These are phyloP conservation scores for Acipenser transmontanus DNA, from an alignment of 2,797 vertebrate genomes.

Conservation along the genomic window DNA sequence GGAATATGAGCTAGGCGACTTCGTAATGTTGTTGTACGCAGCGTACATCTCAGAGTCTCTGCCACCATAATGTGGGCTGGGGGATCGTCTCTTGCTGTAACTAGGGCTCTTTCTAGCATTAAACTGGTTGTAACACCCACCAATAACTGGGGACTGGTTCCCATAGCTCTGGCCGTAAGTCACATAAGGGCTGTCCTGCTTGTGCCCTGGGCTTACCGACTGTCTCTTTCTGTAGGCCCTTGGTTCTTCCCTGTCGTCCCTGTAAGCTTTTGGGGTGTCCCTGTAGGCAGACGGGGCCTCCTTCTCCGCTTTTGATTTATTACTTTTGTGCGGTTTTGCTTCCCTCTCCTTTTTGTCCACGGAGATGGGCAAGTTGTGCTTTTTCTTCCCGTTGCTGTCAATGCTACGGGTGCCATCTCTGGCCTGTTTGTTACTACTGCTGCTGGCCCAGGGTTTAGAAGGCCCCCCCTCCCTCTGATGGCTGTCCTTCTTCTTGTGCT, in stretches of 20 bases:
- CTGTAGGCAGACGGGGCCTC: conserved; percentile 79
- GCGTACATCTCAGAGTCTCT: conserved; percentile 64
- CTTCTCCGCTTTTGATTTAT: conserved; percentile 38
- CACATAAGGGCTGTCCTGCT: conserved; percentile 61
- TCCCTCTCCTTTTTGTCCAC: conserved; percentile 50
- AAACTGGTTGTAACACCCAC: conserved; percentile 46
- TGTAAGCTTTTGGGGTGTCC: conserved; percentile 85
- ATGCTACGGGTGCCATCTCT: conserved; percentile 57
- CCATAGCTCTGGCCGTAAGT: conserved; percentile 45
- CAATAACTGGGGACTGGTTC: conserved; percentile 58
- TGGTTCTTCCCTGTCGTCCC: conserved; percentile 79
- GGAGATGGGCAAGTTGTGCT: conserved; percentile 31
- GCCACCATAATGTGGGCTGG: conserved; percentile 62
- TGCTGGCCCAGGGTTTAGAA: conserved; percentile 63
- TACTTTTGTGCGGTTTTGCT: conserved; percentile 44
- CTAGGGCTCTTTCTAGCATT: conserved; percentile 57
- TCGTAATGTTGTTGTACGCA: conserved; percentile 38
- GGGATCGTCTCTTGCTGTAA: conserved; percentile 62
- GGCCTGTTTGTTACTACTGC: conserved; percentile 59
- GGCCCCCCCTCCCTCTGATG: conserved; percentile 52
- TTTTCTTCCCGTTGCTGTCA: conserved; percentile 70
- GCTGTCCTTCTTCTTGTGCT: conserved; percentile 47
- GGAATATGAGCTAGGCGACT: conserved; percentile 67
- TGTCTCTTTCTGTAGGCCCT: conserved; percentile 67
- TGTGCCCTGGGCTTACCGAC: conserved; percentile 49